Percentiles rank a stretch among this genome's conserved stretches.
Conservation (phyloP, 2,797 vertebrate genomes). For the Bryconaethiops microstoma region DNA sequence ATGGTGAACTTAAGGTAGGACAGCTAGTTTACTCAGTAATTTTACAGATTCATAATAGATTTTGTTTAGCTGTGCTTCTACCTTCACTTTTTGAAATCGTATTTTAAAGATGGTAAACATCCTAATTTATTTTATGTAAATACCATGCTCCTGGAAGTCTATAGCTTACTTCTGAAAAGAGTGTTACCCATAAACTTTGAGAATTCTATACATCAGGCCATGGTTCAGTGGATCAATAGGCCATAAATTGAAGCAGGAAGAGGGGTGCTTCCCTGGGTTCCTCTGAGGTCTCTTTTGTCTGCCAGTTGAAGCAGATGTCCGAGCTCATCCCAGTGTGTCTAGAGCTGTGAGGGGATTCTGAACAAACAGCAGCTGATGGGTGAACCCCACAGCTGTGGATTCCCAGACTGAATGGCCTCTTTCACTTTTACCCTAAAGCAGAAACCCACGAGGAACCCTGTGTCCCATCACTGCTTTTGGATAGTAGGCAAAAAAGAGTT, state of each 20-base stretch:
- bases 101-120: background rate
- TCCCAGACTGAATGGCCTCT: slow-evolving; percentile 65
- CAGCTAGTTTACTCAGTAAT: background rate
- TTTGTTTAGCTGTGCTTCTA: background rate
- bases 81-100: background rate
- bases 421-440: slow-evolving; percentile 59
- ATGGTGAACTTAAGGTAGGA: background rate
- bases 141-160: background rate
- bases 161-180: background rate
- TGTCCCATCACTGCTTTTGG: slow-evolving; percentile 29
- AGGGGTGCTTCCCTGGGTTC: slow-evolving; percentile 13
- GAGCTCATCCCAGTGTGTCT: slow-evolving; percentile 58
- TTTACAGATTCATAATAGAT: background rate
- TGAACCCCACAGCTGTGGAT: slow-evolving; percentile 65
- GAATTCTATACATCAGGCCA: slow-evolving; percentile 13
- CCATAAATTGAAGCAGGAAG: slow-evolving; percentile 40
- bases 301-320: slow-evolving; percentile 68
- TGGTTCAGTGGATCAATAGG: slow-evolving; percentile 20
- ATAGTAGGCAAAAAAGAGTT: background rate
- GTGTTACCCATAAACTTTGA: background rate
- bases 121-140: slow-evolving; percentile 1
- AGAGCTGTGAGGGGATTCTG: slow-evolving; percentile 52
- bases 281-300: slow-evolving; percentile 55
- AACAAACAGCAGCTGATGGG: slow-evolving; percentile 63
- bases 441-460: slow-evolving; percentile 12